Evolutionary conservation across 2,797 vertebrate genomes (phyloP).

Genomic region (Gephyroberyx darwinii): DNA sequence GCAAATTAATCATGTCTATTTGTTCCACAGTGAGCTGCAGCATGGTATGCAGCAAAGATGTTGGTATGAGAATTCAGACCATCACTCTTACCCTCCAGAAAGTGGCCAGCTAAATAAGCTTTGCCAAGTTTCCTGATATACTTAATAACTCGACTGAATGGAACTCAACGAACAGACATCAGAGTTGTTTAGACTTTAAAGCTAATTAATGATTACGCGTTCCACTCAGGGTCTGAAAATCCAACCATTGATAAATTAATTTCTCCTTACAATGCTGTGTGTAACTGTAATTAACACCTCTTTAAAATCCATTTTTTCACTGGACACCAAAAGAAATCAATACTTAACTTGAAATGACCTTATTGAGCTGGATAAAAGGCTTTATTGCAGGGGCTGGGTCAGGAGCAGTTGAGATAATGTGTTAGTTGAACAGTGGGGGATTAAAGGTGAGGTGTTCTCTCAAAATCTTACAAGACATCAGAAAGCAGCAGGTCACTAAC

Average conservation of each 20-base stretch:
- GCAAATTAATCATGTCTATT: slow-evolving; percentile 30
- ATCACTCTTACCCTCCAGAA: slow-evolving; percentile 22
- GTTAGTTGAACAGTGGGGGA: slow-evolving; percentile 77
- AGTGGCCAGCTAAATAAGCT: slow-evolving; percentile 9
- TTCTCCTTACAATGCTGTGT: slow-evolving; percentile 73
- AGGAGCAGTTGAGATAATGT: slow-evolving; percentile 80
- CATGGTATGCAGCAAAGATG: slow-evolving; percentile 15
- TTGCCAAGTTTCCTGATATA: slow-evolving; percentile 14
- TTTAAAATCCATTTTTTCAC: slow-evolving; percentile 83
- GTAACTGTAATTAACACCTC: slow-evolving; percentile 83
- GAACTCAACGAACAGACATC: slow-evolving; percentile 13
- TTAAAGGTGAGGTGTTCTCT: slow-evolving; percentile 83
- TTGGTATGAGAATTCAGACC: slow-evolving; percentile 32
- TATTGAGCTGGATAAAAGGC: slow-evolving; percentile 84
- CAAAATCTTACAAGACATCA: slow-evolving; percentile 83
- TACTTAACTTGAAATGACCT: slow-evolving; percentile 83
- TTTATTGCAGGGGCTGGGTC: slow-evolving; percentile 76
- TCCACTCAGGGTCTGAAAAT: slow-evolving; percentile 60
- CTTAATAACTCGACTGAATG: not conserved
- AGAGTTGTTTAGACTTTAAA: slow-evolving; percentile 39
- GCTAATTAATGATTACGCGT: slow-evolving; percentile 50
- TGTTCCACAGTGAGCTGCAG: slow-evolving; percentile 28
- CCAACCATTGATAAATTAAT: slow-evolving; percentile 67
- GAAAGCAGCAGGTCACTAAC: slow-evolving; percentile 83
- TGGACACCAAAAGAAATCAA: slow-evolving; percentile 83